These are phyloP conservation scores for Empidonax traillii DNA, from an alignment of 2,113 vertebrate species.

Conservation along the genomic window DNA sequence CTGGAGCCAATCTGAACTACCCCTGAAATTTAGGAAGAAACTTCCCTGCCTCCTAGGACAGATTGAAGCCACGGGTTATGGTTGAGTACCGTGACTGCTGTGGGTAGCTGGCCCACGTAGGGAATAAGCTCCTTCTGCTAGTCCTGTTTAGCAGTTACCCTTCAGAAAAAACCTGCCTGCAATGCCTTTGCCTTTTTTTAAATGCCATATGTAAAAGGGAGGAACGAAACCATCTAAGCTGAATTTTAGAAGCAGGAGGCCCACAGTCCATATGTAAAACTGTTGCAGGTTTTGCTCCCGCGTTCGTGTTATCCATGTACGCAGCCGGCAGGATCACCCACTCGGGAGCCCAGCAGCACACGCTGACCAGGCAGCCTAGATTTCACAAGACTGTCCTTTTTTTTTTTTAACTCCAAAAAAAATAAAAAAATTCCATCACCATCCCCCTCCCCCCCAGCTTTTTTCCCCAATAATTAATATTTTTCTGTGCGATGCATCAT, in stretches of 20 bases:
- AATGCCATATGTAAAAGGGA: background rate
- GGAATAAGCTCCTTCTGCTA: background rate
- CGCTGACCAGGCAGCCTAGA: background rate
- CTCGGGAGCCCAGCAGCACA: background rate
- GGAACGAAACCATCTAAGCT: background rate
- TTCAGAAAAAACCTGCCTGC: background rate
- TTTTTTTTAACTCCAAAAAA: background rate
- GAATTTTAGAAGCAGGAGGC: background rate
- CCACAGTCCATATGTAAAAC: background rate
- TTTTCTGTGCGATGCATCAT: accelerated
- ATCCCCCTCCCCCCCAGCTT: background rate
- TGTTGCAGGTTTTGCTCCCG: background rate
- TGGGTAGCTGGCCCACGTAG: background rate
- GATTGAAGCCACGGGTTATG: background rate
- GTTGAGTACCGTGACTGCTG: accelerated
- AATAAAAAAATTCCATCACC: background rate
- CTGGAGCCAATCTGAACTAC: accelerated
- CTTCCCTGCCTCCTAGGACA: background rate
- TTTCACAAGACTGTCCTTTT: background rate
- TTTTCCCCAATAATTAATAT: background rate
- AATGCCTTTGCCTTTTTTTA: background rate
- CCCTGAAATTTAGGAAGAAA: background rate
- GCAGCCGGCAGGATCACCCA: accelerated
- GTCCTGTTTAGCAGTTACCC: background rate
- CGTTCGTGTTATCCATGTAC: accelerated